These are phyloP conservation scores for Cerastis rubricosa DNA, from an alignment of 2,888 invertebrate genomes.

Conservation along the genomic window DNA sequence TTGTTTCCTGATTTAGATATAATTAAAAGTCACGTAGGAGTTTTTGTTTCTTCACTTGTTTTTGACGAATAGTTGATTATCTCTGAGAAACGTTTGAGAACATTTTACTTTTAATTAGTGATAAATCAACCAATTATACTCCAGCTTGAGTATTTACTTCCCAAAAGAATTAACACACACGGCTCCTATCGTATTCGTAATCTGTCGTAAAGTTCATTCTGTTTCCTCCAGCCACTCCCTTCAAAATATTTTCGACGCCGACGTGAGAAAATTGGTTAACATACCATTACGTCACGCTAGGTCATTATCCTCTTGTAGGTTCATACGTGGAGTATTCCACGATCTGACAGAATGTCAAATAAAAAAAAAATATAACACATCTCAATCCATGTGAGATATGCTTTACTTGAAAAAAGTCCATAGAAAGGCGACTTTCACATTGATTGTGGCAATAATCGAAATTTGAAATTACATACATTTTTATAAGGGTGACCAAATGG, in stretches of 20 bases:
- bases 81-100: slow-evolving; percentile 11
- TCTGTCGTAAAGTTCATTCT: slow-evolving; percentile 10
- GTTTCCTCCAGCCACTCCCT: slow-evolving; percentile 19
- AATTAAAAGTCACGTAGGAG: slow-evolving; percentile 11
- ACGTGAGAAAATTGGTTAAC: slow-evolving; percentile 36
- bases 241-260: slow-evolving; percentile 19
- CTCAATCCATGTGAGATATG: slow-evolving; percentile 48
- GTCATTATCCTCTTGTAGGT: slow-evolving; percentile 36
- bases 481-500: slow-evolving; percentile 50
- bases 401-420: slow-evolving; percentile 59
- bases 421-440: slow-evolving; percentile 73
- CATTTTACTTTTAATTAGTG: slow-evolving; percentile 25
- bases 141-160: slow-evolving; percentile 8
- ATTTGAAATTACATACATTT: slow-evolving; percentile 63
- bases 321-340: not conserved
- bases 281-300: slow-evolving; percentile 36
- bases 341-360: slow-evolving; percentile 48
- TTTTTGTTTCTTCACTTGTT: slow-evolving; percentile 1
- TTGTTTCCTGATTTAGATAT: slow-evolving; percentile 37
- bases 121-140: slow-evolving; percentile 11
- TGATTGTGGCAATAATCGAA: slow-evolving; percentile 61
- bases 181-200: slow-evolving; percentile 2
- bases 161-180: slow-evolving; percentile 19
- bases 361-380: slow-evolving; percentile 27
- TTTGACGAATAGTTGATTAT: not conserved